A percentile compares a stretch with the other conserved stretches of the same genome.
Conservation (phyloP, 2,113 vertebrate species). For the Silurus asotus region DNA sequence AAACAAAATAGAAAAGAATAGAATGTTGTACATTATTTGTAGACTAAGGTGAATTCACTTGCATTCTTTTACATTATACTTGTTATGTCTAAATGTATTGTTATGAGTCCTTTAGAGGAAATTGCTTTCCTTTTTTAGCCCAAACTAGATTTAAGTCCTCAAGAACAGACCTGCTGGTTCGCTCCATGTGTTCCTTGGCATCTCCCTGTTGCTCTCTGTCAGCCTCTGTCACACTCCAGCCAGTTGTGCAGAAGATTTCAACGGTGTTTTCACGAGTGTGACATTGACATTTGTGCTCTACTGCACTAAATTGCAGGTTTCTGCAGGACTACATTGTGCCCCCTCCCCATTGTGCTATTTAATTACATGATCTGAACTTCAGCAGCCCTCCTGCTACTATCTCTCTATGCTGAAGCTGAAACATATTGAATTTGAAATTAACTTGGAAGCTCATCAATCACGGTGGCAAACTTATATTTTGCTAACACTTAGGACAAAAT, state of each 20-base stretch:
- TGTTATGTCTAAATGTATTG: background rate
- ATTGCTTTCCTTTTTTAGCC: background rate
- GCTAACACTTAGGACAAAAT: background rate
- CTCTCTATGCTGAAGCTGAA: background rate
- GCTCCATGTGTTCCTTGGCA: conserved; percentile 3
- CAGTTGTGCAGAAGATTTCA: conserved; percentile 30
- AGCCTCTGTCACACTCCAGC: conserved; percentile 6
- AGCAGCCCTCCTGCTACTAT: conserved; percentile 43
- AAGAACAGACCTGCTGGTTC: conserved; percentile 7
- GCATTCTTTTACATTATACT: background rate
- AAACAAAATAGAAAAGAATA: background rate
- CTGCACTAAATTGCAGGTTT: background rate
- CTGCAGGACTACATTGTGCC: conserved; percentile 3
- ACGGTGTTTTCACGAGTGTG: conserved; percentile 42
- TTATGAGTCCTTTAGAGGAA: background rate
- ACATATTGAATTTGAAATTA: background rate
- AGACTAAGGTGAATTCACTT: background rate
- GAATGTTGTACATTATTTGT: background rate
- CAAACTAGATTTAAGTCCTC: background rate
- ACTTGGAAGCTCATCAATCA: background rate
- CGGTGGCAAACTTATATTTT: background rate
- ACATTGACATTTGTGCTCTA: conserved; percentile 31
- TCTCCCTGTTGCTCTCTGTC: conserved; percentile 13
- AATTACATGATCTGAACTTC: conserved; percentile 68
- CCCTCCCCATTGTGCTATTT: conserved; percentile 65